A percentile compares a stretch with the other conserved stretches of the same genome.
These are phyloP conservation scores for Wasmannia auropunctata DNA, from an alignment of 1,140 invertebrate species.

Conservation along the genomic window DNA sequence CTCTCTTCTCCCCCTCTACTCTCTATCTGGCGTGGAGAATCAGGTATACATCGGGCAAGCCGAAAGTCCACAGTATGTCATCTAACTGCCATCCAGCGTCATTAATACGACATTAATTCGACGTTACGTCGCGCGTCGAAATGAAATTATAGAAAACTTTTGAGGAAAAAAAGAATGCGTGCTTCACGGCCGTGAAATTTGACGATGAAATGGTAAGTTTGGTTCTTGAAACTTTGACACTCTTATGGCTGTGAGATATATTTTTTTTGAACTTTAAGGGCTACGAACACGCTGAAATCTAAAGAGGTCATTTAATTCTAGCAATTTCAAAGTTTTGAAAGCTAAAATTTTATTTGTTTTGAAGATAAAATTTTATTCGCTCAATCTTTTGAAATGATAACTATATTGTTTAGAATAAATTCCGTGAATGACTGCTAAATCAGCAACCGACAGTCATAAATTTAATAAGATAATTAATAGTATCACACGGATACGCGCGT, in stretches of 20 bases:
- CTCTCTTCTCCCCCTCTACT: not conserved
- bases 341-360: not conserved
- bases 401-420: not conserved
- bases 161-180: not conserved
- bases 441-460: not conserved
- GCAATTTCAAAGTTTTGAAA: not conserved
- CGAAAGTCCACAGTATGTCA: conserved; percentile 14
- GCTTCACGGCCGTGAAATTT: not conserved
- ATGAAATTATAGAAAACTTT: not conserved
- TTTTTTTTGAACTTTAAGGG: not conserved
- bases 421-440: not conserved
- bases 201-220: not conserved
- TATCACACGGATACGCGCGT: not conserved
- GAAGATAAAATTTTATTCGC: not conserved
- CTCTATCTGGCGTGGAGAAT: conserved; percentile 9
- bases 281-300: not conserved
- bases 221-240: not conserved
- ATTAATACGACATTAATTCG: conserved; percentile 49
- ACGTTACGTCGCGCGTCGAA: not conserved
- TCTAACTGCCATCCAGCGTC: conserved; percentile 20
- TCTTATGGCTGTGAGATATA: not conserved
- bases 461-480: not conserved
- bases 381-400: not conserved
- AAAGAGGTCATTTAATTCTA: not conserved
- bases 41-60: conserved; percentile 15